A percentile compares a stretch with the other conserved stretches of the same genome.
These are phyloP conservation scores for Helleia helle DNA, from an alignment of 2,888 invertebrate species.

Conservation along the genomic window DNA sequence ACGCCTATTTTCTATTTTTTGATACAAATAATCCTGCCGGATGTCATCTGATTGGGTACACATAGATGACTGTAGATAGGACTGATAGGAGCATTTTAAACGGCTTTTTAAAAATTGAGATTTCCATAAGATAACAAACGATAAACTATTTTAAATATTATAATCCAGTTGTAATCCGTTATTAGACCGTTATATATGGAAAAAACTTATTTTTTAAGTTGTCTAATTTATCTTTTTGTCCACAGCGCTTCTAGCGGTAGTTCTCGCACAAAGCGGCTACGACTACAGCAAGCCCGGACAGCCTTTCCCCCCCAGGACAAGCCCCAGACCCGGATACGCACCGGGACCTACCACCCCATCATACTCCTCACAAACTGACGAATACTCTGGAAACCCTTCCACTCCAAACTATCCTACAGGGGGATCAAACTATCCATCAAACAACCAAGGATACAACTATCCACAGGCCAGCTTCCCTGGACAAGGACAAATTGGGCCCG, in stretches of 20 bases:
- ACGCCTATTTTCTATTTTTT: too few species aligned
- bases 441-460: conserved; percentile 22
- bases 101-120: too few species aligned
- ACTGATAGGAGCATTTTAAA: too few species aligned
- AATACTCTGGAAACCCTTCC: conserved; percentile 26
- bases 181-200: too few species aligned
- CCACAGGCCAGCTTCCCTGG: conserved; percentile 14
- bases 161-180: too few species aligned
- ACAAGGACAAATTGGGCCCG: too few species aligned
- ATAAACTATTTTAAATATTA: too few species aligned
- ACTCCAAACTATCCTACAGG: conserved; percentile 43
- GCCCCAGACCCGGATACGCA: conserved; percentile 33
- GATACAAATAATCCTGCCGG: too few species aligned
- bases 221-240: conserved; percentile 23
- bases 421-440: conserved; percentile 33
- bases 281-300: conserved; percentile 81
- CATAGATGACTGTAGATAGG: too few species aligned
- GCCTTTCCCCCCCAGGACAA: conserved; percentile 61
- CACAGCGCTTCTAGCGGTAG: conserved; percentile 54
- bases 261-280: conserved; percentile 79
- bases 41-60: too few species aligned
- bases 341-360: conserved; percentile 37
- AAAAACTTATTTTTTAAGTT: too few species aligned
- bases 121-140: too few species aligned
- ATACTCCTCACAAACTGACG: conserved; percentile 36